Evolutionary conservation across 2,888 invertebrate genomes (phyloP), one percentile per base, ranked within the genome.

Genomic region (Spisula subtruncata): DNA sequence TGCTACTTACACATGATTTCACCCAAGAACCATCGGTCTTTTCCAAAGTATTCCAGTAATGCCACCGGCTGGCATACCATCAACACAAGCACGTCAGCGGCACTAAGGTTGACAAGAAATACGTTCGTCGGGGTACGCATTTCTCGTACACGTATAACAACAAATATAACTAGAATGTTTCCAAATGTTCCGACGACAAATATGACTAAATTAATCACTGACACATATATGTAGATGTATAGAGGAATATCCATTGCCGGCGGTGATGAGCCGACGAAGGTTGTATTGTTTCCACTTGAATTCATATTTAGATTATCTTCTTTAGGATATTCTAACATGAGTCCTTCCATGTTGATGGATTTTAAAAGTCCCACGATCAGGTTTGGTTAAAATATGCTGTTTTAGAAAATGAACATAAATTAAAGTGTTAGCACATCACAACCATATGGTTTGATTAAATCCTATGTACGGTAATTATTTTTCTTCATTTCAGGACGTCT

Each of bases 121-220:
- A 99, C 98, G 97, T 99, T 99, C 91, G 99, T 99, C 86, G 99
- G 98, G 96, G 98, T 99, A 95, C 98, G 97, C 98, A 99, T 98
- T 96, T 99, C 99, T 96, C 98, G 98, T 84, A 98, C 98, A 96
- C 98, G 98, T 96, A 98, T 97, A 93, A 99, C 98, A 94, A 99
- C 99, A 95, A 99, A 98, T 56, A 99, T 98, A 96, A 99, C 99
- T 98, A 99, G 98, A 91, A 98, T 97, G 96, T 99, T 99, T 32
- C 99, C 99, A 93, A 98, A 98, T 92, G 99, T 98, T 60, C 99
- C 99, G 94, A 99, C 97, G 95, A 98, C 97, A 98, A 99, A 98
- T 94, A 99, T 98, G 93, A 98, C 97, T 95, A 98, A 98, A 97
- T 99, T 99, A 95, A 98, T 98, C 41, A 98, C 97, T 98, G 99